Conservation (phyloP, 2,113 vertebrate genomes). For the Phrynocephalus versicolor region DNA sequence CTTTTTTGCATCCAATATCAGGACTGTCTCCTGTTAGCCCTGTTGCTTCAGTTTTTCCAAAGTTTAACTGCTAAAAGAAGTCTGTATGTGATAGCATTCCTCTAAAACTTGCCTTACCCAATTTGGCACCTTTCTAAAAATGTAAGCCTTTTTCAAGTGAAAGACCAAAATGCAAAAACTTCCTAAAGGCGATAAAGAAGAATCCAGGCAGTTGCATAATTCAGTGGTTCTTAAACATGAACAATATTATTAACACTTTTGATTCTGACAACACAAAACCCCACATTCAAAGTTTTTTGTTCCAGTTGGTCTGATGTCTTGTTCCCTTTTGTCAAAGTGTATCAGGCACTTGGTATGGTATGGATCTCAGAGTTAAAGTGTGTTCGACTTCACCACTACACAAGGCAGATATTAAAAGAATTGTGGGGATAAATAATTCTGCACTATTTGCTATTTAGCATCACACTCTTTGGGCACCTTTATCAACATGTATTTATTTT, state of each 20-base stretch:
- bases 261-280: background rate
- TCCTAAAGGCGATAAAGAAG: slow-evolving; percentile 35
- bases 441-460: slow-evolving; percentile 41
- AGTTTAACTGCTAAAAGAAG: background rate
- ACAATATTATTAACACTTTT: background rate
- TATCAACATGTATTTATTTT: background rate
- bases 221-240: slow-evolving; percentile 27
- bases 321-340: slow-evolving; percentile 16
- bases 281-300: background rate
- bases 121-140: slow-evolving; percentile 42
- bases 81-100: slow-evolving; percentile 16
- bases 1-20: background rate
- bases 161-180: slow-evolving; percentile 22
- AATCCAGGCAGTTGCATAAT: background rate
- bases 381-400: slow-evolving; percentile 46
- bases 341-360: slow-evolving; percentile 28
- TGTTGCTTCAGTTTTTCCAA: slow-evolving; percentile 21
- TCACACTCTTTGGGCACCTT: slow-evolving; percentile 29
- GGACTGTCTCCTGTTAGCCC: background rate
- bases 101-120: slow-evolving; percentile 2
- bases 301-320: slow-evolving; percentile 41
- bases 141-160: slow-evolving; percentile 25
- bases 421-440: slow-evolving; percentile 57
- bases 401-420: slow-evolving; percentile 48
- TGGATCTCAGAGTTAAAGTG: background rate